These are phyloP conservation scores for Melolontha melolontha DNA, from an alignment of 2,888 invertebrate genomes.

Conservation along the genomic window DNA sequence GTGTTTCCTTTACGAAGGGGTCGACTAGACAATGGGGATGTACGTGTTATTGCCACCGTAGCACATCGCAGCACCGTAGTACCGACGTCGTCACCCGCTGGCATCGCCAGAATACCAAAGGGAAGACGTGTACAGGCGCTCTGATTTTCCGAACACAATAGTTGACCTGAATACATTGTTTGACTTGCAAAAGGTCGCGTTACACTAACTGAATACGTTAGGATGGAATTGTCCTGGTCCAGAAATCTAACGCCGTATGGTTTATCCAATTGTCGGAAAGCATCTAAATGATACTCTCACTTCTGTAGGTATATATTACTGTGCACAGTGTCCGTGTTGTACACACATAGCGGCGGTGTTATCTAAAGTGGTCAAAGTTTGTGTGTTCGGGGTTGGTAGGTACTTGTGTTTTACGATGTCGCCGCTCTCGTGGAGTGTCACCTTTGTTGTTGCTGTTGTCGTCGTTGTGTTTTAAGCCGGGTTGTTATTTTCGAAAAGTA, in stretches of 20 bases:
- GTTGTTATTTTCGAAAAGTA: conserved; percentile 2
- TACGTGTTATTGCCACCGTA: conserved; percentile 29
- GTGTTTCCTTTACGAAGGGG: conserved; percentile 16
- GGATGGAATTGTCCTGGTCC: conserved; percentile 16
- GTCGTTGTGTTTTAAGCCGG: not conserved
- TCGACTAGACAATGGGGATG: conserved; percentile 21
- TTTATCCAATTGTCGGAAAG: conserved; percentile 41
- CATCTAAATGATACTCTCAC: conserved; percentile 42
- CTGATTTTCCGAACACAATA: conserved; percentile 42
- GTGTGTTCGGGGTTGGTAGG: conserved; percentile 6
- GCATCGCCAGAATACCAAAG: conserved; percentile 15
- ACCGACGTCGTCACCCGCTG: not conserved
- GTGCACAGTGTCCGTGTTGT: not conserved
- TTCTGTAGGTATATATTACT: conserved; percentile 17
- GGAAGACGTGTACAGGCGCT: conserved; percentile 27
- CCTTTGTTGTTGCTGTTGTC: not conserved
- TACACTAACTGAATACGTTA: conserved; percentile 37
- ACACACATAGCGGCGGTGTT: conserved; percentile 10
- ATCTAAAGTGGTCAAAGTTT: conserved; percentile 30
- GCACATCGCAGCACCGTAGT: not conserved
- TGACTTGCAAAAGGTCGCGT: conserved; percentile 38
- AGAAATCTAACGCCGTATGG: conserved; percentile 30
- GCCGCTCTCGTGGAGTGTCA: conserved; percentile 10
- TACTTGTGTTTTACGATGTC: conserved; percentile 34
- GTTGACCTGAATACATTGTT: conserved; percentile 43